Base-by-base conservation (phyloP, 2,797 vertebrate species). In the Petrocephalus sullivani region DNA sequence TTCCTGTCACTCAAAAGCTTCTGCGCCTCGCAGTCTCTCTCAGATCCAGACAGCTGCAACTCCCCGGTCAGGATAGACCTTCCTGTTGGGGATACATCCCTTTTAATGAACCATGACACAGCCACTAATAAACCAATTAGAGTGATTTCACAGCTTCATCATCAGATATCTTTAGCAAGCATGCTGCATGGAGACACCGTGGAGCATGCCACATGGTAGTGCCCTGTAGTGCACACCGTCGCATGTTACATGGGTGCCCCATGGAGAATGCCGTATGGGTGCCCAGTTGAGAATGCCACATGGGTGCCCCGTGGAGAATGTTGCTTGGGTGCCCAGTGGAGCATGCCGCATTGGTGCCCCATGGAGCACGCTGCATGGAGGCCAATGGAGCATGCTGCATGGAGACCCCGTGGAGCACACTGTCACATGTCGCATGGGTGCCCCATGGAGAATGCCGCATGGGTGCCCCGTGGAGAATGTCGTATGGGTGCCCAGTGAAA, bases 81-180 rank as follows among this genome's bases (percentile, higher is more conserved):
- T 53, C 46, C 19, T 23, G 81, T n/a, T 7, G n/a, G 81, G 23
- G 19, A 53, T 5, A 21, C 21, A 6, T 21, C 21, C 8, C 57
- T 85, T 61, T 88, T 46, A 88, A 67, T 85, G 33, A 88, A 82
- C 71, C 49, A 19, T 88, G 87, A 16, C 87, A 67, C 16, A 33
- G 64, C 54, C 81, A 71, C 21, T 16, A 64, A 53, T 57, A 21
- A 61, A 46, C 87, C 58, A 84, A 53, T 85, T 85, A 53, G 8
- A 37, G 41, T 49, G 81, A 64, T 88, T 64, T 88, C 46, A 88
- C 23, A 53, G 81, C 87, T 88, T 58, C 41, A 84, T 37, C 46
- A 56, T n/a, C 16, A 61, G 78, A 28, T 46, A 37, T 61, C 46
- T 23, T 7, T 16, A 23, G 21, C 1, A 19, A 60, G 16, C 46